These are phyloP conservation scores for Hephaestus fuliginosus DNA, from an alignment of 2,797 vertebrate genomes.

Conservation along the genomic window DNA sequence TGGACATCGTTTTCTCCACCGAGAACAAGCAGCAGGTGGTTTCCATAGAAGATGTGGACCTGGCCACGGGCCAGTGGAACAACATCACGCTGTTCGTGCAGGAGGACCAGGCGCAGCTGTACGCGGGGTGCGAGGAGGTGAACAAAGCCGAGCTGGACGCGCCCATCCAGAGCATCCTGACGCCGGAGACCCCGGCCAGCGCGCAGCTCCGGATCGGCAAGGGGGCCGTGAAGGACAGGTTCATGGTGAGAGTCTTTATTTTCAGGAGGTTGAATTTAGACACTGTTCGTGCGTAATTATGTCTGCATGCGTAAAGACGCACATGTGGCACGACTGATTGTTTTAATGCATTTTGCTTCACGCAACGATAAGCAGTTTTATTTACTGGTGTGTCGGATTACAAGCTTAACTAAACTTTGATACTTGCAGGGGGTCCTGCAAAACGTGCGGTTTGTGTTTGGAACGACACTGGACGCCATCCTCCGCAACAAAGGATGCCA, in stretches of 20 bases:
- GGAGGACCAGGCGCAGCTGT: slow-evolving; percentile 92
- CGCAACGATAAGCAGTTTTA: neutral
- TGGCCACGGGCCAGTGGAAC: slow-evolving; percentile 95
- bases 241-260: slow-evolving; percentile 89
- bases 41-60: slow-evolving; percentile 93
- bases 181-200: slow-evolving; percentile 87
- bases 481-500: slow-evolving; percentile 98
- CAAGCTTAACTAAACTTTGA: slow-evolving; percentile 35
- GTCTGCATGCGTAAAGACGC: slow-evolving; percentile 37
- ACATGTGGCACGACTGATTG: neutral
- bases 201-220: slow-evolving; percentile 93
- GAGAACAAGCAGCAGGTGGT: slow-evolving; percentile 91
- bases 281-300: neutral
- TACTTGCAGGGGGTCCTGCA: slow-evolving; percentile 94
- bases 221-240: slow-evolving; percentile 93
- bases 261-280: too few relatives aligned
- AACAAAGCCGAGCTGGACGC: slow-evolving; percentile 93
- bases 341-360: neutral
- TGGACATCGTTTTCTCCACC: slow-evolving; percentile 95
- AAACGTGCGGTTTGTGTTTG: slow-evolving; percentile 97
- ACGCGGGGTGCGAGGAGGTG: slow-evolving; percentile 94
- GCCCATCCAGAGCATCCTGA: slow-evolving; percentile 94
- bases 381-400: neutral
- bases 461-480: slow-evolving; percentile 95
- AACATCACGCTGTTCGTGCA: slow-evolving; percentile 95